Base-by-base conservation (phyloP, 2,113 vertebrate species). In the Neogale vison region DNA sequence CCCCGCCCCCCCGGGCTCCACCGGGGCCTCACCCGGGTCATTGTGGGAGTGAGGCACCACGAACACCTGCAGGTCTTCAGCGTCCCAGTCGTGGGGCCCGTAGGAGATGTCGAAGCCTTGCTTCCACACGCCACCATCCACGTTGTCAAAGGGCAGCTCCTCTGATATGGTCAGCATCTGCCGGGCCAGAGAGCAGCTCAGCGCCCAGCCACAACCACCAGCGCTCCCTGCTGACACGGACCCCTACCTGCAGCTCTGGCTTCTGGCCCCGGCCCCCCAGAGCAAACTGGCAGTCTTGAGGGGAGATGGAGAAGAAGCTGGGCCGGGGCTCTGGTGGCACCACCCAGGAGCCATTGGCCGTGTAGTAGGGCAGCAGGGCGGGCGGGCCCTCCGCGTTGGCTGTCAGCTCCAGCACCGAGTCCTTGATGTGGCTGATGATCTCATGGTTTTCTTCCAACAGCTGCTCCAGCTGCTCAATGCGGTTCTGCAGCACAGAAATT, bases 371-470 rank as follows among this genome's bases (percentile, higher is more conserved):
- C 93, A 99, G 98, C 95, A 99, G 99, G 76, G 88, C 97, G 0
- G 97, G 96, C 0, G 98, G 98, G 36, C 98, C 98, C 36, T 99
- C 99, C 0, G 99, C 99, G 0, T 99, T 99, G 97, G 99, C 99
- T 0, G 99, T 99, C 98, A 99, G 99, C 99, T 99, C 99, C 98
- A 99, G 99, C 97, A 99, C 99, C 0, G 99, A 99, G 99, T 99
- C 99, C 98, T 99, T 99, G 99, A 99, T 99, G 99, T 99, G 99
- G 98, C 99, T 99, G 98, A 99, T 99, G 98, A 99, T 99, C 98
- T 99, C 99, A 34, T 99, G 99, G 99, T 99, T 99, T 98, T 99
- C 99, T 96, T 99, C 99, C 98, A 99, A 97, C 69, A 99, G 99
- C 99, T 99, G 99, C 90, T 99, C 99, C 98, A 99, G 98, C 98